Base-by-base conservation (phyloP, 2,797 vertebrate species). In the Mus minutoides region DNA sequence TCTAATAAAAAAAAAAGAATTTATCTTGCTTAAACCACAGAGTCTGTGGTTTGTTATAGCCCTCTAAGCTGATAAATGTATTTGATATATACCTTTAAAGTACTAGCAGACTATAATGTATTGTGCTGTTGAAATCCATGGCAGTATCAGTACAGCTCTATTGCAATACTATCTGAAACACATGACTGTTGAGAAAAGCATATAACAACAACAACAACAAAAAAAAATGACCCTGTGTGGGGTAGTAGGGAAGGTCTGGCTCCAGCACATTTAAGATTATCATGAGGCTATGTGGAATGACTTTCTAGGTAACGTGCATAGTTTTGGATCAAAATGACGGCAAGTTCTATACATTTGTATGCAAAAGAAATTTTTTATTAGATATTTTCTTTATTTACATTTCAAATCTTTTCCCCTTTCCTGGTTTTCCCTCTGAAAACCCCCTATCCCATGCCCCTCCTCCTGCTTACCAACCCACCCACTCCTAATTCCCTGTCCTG, bases 61-160 rank as follows among this genome's bases (percentile, higher is more conserved):
- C 8, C 24, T 62, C 58, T 83, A 60, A 82, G 52, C 34, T 88
- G 26, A 88, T 21, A 58, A 92, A 88, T 34, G 86, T 49, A 90
- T 84, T 93, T 49, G 79, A 40, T 5, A 37, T n/a, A 56, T 29
- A 43, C 79, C 91, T 34, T 89, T 64, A 87, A 94, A 88, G 34
- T 86, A 64, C 34, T 17, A 93, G 43, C 58, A 94, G 94, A 90
- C 29, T 90, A 92, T 90, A 73, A 95, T 87, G 84, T 94, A 80
- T 37, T 90, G 75, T 77, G 34, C n/a, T 91, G 34, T 46, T 37
- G 6, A 78, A 78, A 40, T 83, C 52, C 67, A 76, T 13, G 26
- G 37, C 7, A 46, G 19, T 84, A 13, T 93, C n/a, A 75, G 43
- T 86, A 75, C 73, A 96, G 62, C n/a, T 85, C 6, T 56, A 4